Base-by-base conservation (phyloP, 2,888 invertebrate genomes). In the Autographa pulchrina region DNA sequence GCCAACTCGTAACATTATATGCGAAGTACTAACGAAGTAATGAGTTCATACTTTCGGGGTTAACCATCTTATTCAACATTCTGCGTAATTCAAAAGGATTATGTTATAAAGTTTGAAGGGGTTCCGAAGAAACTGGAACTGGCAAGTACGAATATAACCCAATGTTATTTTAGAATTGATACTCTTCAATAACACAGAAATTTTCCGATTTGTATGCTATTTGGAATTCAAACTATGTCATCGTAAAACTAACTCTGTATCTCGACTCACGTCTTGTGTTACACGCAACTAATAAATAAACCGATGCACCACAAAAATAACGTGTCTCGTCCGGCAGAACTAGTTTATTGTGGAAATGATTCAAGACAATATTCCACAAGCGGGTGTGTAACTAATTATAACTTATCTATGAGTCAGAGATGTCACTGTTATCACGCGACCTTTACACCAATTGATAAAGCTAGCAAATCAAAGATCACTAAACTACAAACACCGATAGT, bases 1-100 rank as follows among this genome's bases (percentile, higher is more conserved):
- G 66, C 68, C 66, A 77, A 86, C 77, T 80, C 62, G 67, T 74
- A 78, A 83, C 77, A 68, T 81, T 78, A 84, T 84, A 74, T 68
- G 70, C 67, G 52, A 83, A 84, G 70, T 75, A 83, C 79, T 78
- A 77, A 82, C 81, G 70, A 77, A 82, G 80, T 84, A 83, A 79
- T 77, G 78, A 81, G 78, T 82, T 83, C 77, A 78, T 83, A 77
- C 79, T 82, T 83, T 63, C 48, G 73, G 65, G 62, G 61, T 59
- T 63, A 69, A 66, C 68, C 74, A 62, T 66, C 67, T 64, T 70
- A 73, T 74, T 74, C 74, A 80, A 71, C 80, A 85, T 74, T 75
- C 61, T 38, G 54, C 68, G 67, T 77, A 73, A 75, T 79, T 79
- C 69, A 72, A 43, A 72, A 69, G 70, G 75, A 74, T 83, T 81